Percentiles rank a stretch among this genome's conserved stretches.
Conservation (phyloP, 2,888 invertebrate species). For the Trachelus iudaicus region DNA sequence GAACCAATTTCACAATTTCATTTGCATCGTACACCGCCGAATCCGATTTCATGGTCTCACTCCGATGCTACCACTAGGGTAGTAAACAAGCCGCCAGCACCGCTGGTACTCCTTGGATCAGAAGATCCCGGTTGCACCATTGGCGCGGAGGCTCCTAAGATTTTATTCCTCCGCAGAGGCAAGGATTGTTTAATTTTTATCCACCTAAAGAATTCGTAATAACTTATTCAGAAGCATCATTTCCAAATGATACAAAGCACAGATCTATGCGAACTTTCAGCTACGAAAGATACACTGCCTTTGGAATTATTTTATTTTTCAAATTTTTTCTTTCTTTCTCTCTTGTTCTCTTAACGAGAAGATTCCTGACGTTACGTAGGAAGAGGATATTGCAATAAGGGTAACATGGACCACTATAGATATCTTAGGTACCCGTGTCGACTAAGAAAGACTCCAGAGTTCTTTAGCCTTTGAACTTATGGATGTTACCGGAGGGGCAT, state of each 20-base stretch:
- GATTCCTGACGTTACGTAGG: not conserved
- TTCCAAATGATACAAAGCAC: not conserved
- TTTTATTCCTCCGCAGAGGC: not conserved
- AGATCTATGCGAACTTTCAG: not conserved
- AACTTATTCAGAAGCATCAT: not conserved
- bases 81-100: not conserved
- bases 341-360: not conserved
- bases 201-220: not conserved
- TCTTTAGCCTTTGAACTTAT: not conserved
- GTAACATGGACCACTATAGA: not conserved
- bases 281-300: not conserved
- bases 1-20: slow-evolving; percentile 58
- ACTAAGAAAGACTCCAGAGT: not conserved
- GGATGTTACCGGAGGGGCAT: not conserved
- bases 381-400: not conserved
- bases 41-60: slow-evolving; percentile 40
- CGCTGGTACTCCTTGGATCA: not conserved
- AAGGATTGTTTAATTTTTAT: not conserved
- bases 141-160: not conserved
- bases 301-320: not conserved
- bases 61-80: not conserved
- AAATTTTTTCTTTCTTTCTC: not conserved
- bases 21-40: slow-evolving; percentile 49
- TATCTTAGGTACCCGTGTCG: not conserved
- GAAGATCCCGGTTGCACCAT: not conserved